Base-by-base conservation (phyloP, 2,888 invertebrate genomes). In the Minunthozetes semirufus region DNA sequence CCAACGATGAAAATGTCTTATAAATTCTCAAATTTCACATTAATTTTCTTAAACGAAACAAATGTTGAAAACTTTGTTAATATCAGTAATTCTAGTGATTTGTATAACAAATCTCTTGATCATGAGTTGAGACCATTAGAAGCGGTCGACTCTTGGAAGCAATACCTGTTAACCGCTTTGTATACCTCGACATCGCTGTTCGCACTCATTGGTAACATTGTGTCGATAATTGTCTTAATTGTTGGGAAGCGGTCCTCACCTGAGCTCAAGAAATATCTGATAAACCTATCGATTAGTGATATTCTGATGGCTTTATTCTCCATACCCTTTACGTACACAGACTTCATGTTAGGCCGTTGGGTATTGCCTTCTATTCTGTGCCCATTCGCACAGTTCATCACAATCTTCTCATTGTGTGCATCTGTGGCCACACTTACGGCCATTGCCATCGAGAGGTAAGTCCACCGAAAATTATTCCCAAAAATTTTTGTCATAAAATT, bases 261-360 rank as follows among this genome's bases (percentile, higher is more conserved):
- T 25, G 83, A 71, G 79, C 80, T 79, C 9, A 33, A 77, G 22
- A 76, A 76, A n/a, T 94, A 94, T 82, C 92, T 95, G 81, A 90
- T 91, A 81, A 86, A 85, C 79, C 85, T 95, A 78, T 93, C 94
- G 0, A 86, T 93, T 53, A 92, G 94, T 59, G 95, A 95, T 82
- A 89, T 95, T 76, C 84, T 94, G 75, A 93, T 94, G 89, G 91
- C 93, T 0, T 81, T 93, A 27, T 90, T 95, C 80, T 94, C 94
- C 83, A 90, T 95, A 77, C 94, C 94, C 1, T 94, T 94, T 81
- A 90, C 93, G 0, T 93, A 77, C 74, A 79, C 79, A 17, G 77
- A 77, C 19, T 79, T 78, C 42, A 79, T 79, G 79, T 68, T 79
- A 3, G 77, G 77, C 42, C 81, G 82, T 46, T 86, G 86, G 86